Conservation (phyloP, 2,888 invertebrate species). For the Oscheius sp. region DNA sequence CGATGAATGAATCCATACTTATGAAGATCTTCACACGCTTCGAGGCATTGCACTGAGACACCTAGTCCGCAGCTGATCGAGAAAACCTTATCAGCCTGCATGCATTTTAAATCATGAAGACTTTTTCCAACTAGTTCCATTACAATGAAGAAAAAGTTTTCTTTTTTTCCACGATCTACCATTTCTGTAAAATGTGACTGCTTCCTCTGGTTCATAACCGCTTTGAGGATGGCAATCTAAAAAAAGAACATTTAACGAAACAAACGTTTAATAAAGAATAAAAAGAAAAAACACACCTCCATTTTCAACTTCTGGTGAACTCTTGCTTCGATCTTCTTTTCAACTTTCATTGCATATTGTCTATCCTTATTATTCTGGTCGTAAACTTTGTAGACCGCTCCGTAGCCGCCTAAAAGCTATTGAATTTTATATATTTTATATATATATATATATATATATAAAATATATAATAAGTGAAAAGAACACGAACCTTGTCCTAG, state of each 20-base stretch:
- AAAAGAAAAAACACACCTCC: no score
- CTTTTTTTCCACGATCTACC: conserved; percentile 57
- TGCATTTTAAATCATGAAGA: conserved; percentile 38
- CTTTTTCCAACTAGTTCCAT: conserved; percentile 31
- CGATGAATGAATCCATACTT: conserved; percentile 63
- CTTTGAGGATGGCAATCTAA: conserved; percentile 53
- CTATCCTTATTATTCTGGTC: conserved; percentile 43
- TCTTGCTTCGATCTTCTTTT: conserved; percentile 51
- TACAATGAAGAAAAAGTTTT: conserved; percentile 28
- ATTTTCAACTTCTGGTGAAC: conserved; percentile 30
- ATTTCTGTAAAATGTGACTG: conserved; percentile 57
- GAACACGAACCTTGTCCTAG: no score
- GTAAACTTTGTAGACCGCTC: conserved; percentile 54
- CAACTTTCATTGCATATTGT: conserved; percentile 62
- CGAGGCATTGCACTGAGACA: conserved; percentile 57
- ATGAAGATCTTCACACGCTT: conserved; percentile 64
- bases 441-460: no score
- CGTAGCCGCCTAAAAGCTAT: conserved; percentile 66
- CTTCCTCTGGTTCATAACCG: conserved; percentile 24
- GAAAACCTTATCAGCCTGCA: conserved; percentile 3
- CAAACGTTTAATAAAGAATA: no score
- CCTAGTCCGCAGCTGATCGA: conserved; percentile 41
- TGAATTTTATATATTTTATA: no score
- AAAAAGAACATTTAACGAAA: no score
- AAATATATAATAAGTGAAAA: no score